phyloP scores from a whole-genome alignment of 1,140 invertebrate genomes.

The Diachasma alloeum region DNA sequence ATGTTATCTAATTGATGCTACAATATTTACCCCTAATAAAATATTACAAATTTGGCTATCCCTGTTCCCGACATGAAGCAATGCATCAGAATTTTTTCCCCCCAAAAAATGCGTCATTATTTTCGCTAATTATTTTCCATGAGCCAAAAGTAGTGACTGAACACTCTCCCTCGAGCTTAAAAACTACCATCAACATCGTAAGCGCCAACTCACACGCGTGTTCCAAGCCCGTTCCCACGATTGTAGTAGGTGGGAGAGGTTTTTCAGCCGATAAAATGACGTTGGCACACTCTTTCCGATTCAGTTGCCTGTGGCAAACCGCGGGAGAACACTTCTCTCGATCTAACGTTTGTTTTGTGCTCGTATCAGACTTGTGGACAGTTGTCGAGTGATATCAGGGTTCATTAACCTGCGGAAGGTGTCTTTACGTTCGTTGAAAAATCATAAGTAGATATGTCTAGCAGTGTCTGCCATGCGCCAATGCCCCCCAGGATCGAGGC shows the following conservation, averaged over 20 bases:
- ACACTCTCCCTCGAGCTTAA: too few relatives aligned
- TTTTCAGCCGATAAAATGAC: conserved; percentile 35
- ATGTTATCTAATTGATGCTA: too few relatives aligned
- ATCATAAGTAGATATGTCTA: conserved; percentile 48
- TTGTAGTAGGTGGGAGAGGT: neutral
- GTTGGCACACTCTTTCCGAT: conserved; percentile 23
- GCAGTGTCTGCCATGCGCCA: conserved; percentile 61
- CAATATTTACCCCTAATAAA: too few relatives aligned
- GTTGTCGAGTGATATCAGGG: conserved; percentile 5
- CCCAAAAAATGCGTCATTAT: too few relatives aligned
- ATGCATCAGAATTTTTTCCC: too few relatives aligned
- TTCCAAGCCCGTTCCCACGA: neutral
- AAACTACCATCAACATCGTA: too few relatives aligned
- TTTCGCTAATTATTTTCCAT: too few relatives aligned
- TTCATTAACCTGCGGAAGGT: conserved; percentile 11
- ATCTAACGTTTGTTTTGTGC: neutral
- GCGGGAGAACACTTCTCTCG: neutral
- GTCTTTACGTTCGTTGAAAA: conserved; percentile 1
- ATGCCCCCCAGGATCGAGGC: conserved; percentile 65
- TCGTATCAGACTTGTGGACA: neutral
- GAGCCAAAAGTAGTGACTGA: too few relatives aligned
- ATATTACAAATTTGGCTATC: too few relatives aligned
- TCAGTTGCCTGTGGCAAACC: conserved; percentile 18
- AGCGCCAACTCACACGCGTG: too few relatives aligned
- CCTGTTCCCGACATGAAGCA: too few relatives aligned